Evolutionary conservation across 2,888 invertebrate species (phyloP), one percentile per base, ranked within the genome.

Genomic region (Hypsopygia costalis): DNA sequence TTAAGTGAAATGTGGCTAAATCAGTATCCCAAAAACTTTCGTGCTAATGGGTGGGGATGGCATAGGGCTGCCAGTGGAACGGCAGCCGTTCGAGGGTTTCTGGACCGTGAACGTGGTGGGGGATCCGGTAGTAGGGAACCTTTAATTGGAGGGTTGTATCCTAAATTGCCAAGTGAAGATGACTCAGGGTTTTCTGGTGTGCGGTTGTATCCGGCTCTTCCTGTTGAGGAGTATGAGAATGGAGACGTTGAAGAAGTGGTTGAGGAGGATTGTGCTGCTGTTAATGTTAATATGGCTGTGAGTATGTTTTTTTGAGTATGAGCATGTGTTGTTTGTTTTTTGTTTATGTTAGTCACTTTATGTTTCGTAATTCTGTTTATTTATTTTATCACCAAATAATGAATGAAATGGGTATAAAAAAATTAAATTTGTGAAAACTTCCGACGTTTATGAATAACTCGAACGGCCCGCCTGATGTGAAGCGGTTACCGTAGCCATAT

Each of bases 31-130:
- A 87, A 85, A 64, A 88, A 88, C 51, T 80, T 87, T 43, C 81
- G 74, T 41, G 85, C 86, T 31, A 81, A 86, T 42, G 88, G 88
- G 1, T 87, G 83, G 85, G 88, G 88, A 0, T 88, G 88, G 88
- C 87, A 88, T 47, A 59, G 87, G 10, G 49, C 62, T 0, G 56
- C 61, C 3, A 72, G 50, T n/a, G 76, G 80, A 1, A 58, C 82
- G 0, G 59, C 68, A 0, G 86, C 86, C 4, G 82, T 83, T 0
- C 61, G 62, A 6, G 83, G 85, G 0, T 88, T 88, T 43, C 52
- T 87, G 44, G 77, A 65, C 36, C 65, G 68, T 3, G 87, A 83
- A 47, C 62, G 86, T 10, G 85, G 79, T 1, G 77, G 71, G 38
- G 66, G 64, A 1, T 57, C 55, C 1, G 52, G 56, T 35, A 65